Conservation (phyloP, 2,888 invertebrate genomes). For the Frankliniella intonsa region DNA sequence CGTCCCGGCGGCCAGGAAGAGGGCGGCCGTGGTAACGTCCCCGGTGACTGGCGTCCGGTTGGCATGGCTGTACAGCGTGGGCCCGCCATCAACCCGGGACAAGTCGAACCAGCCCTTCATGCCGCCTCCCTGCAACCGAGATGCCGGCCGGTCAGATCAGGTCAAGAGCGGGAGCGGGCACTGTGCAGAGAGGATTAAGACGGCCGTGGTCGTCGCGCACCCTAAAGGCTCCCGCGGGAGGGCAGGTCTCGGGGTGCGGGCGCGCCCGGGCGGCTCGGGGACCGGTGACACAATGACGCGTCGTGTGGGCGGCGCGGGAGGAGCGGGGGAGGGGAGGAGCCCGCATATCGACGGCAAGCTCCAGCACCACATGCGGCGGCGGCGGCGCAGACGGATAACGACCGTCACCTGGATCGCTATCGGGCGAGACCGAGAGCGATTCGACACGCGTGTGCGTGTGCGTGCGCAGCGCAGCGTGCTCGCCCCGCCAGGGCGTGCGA, state of each 20-base stretch:
- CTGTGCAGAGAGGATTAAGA: no score
- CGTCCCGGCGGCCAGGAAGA: conserved; percentile 82
- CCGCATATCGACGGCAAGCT: not conserved
- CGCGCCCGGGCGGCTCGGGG: no score
- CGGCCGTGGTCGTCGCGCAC: no score
- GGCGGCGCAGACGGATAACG: not conserved
- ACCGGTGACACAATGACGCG: no score
- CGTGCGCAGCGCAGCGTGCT: not conserved
- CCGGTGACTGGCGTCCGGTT: conserved; percentile 94
- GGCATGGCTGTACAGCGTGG: conserved; percentile 90
- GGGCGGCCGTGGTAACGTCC: conserved; percentile 81
- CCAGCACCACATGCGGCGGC: not conserved
- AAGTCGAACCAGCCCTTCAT: conserved; percentile 98
- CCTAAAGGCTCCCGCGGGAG: no score
- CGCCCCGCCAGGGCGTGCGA: not conserved
- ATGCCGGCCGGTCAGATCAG: no score
- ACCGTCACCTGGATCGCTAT: not conserved
- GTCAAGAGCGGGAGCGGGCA: not conserved
- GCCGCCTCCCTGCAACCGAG: conserved; percentile 43
- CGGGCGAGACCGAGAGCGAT: not conserved
- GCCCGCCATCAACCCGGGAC: conserved; percentile 93
- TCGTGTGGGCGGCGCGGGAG: not conserved
- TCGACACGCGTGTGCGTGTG: not conserved
- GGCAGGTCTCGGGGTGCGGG: no score
- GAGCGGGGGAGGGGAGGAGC: not conserved